These are phyloP conservation scores for Molossus molossus DNA, from an alignment of 2,797 vertebrate genomes.

Conservation along the genomic window DNA sequence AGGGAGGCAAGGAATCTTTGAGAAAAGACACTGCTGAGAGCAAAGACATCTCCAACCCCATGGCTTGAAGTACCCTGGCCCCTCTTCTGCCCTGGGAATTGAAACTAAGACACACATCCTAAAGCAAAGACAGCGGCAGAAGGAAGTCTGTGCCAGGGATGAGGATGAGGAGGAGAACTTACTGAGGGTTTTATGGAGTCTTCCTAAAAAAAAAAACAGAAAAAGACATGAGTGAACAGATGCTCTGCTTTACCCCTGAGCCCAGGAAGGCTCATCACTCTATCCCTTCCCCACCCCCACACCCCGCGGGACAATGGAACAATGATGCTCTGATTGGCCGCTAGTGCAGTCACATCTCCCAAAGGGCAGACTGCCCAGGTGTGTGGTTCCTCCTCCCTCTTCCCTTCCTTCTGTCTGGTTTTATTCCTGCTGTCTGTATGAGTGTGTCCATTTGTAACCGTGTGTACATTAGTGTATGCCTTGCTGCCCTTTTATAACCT, in stretches of 20 bases:
- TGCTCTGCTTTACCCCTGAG: not conserved
- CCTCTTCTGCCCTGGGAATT: not conserved
- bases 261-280: not conserved
- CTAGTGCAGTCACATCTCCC: not conserved
- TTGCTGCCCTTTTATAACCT: not conserved
- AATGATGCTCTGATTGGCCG: not conserved
- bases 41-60: not conserved
- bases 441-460: not conserved
- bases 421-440: not conserved
- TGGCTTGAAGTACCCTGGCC: not conserved
- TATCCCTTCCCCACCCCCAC: fast-evolving
- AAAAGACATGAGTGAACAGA: not conserved
- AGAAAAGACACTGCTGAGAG: not conserved
- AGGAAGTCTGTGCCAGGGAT: not conserved
- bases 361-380: not conserved
- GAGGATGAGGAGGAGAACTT: conserved; percentile 69
- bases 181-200: conserved; percentile 83
- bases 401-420: conserved; percentile 15
- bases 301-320: not conserved
- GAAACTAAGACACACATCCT: conserved; percentile 32
- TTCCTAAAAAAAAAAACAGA: conserved; percentile 74
- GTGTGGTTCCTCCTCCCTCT: not conserved
- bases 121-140: not conserved
- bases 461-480: not conserved
- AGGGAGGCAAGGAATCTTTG: not conserved